Conservation (phyloP, 2,797 vertebrate genomes). For the Takifugu ocellatus region DNA sequence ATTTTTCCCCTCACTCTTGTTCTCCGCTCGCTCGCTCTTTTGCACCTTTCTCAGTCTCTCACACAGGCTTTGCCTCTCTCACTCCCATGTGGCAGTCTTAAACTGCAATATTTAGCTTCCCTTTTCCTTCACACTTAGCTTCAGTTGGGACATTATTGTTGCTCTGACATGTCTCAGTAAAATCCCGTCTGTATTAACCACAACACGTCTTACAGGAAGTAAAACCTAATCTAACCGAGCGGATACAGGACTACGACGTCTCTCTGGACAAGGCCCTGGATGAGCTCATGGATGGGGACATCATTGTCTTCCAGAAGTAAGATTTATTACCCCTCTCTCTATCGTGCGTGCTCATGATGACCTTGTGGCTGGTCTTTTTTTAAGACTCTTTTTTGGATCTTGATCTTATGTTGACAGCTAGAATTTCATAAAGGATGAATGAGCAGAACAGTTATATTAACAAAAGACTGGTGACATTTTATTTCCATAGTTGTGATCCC, state of each 20-base stretch:
- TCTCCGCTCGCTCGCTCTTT: constrained; percentile 1
- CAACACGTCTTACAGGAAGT: constrained; percentile 84
- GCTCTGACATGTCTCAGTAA: no score
- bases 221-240: constrained; percentile 99
- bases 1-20: constrained; percentile 14
- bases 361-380: not conserved
- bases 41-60: constrained; percentile 4
- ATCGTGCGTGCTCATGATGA: not conserved
- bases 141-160: not conserved
- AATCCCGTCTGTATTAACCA: no score
- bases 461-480: no score
- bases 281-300: constrained; percentile 99
- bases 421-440: not conserved
- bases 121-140: not conserved
- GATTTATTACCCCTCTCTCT: constrained; percentile 26
- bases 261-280: constrained; percentile 99
- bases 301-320: constrained; percentile 99
- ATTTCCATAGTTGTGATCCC: no score
- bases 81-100: constrained; percentile 4
- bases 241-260: constrained; percentile 99
- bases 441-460: no score
- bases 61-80: not conserved
- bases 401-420: no score
- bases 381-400: not conserved
- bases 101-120: constrained; percentile 5